These are phyloP conservation scores for Anas flavirostris DNA, from an alignment of 2,797 vertebrate genomes.

Conservation along the genomic window DNA sequence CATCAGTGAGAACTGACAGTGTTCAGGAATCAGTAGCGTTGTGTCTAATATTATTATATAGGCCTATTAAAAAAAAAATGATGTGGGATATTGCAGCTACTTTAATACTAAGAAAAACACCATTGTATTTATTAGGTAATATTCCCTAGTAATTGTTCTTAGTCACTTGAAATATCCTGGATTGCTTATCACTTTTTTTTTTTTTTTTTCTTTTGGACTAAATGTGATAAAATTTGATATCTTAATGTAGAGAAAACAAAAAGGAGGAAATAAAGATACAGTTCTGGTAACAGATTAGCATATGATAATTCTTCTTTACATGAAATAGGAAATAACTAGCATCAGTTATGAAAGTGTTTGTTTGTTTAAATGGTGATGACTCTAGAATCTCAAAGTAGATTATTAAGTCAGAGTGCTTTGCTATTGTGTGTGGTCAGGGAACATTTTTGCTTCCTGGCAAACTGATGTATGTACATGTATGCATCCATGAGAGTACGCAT, in stretches of 20 bases:
- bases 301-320: neutral
- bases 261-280: neutral
- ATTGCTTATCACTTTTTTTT: neutral
- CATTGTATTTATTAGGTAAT: neutral
- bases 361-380: neutral
- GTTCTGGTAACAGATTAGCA: neutral
- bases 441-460: neutral
- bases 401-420: neutral
- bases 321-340: neutral
- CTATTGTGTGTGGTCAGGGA: neutral
- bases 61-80: neutral
- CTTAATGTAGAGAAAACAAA: neutral
- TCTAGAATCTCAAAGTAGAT: neutral
- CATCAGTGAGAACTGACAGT: neutral
- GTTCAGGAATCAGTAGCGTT: neutral
- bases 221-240: neutral
- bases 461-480: rapidly evolving
- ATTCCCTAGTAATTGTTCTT: neutral
- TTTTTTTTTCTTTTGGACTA: neutral
- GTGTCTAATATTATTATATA: neutral
- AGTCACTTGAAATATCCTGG: neutral
- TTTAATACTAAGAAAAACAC: neutral
- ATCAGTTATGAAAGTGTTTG: neutral
- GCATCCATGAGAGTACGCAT: rapidly evolving
- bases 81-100: neutral